Base-by-base conservation (phyloP, 2,888 invertebrate genomes). In the Stramonita haemastoma region DNA sequence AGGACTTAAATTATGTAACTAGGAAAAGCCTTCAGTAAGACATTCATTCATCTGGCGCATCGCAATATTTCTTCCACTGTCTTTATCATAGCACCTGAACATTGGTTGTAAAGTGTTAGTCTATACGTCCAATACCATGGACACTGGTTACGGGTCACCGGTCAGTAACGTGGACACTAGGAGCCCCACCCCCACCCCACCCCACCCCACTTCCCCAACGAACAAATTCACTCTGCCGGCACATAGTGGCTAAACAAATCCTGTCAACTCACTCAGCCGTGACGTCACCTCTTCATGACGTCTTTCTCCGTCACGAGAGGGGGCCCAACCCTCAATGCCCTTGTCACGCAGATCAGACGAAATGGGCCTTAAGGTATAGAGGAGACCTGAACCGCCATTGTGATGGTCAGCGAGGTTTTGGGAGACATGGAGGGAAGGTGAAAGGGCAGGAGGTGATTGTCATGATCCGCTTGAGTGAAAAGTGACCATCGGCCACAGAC, bases 301-400 rank as follows among this genome's bases (percentile, higher is more conserved):
- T 79, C 77, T 79, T 79, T 79, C 13, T 79, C 77, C 32, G 77
- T 32, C 77, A 79, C 77, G 32, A 32, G 32, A 79, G 77, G 77
- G 77, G 77, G 32, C 77, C 32, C 77, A 79, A 79, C 77, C 17
- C 17, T 79, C 77, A 79, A 79, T 79, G 77, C 34, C 77, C 32
- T 19, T 1, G 77, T 79, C 77, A 79, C 77, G 77, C 77, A 13
- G 77, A 79, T 79, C 77, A 32, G 77, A 79, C 77, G 32, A 79
- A 79, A 79, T 79, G 77, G 19, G 32, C 77, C 13, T 79, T 1
- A 15, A 77, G 13, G 6, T 73, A 6, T n/a, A 29, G 77, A 8
- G 19, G 60, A 0, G 77, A 32, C 15, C 77, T 8, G 32, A 32
- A 17, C 32, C 77, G 15, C 77, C 17, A 79, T 34, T 79, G 77